Base-by-base conservation (phyloP, 2,888 invertebrate species). In the Heliothis peltigera region DNA sequence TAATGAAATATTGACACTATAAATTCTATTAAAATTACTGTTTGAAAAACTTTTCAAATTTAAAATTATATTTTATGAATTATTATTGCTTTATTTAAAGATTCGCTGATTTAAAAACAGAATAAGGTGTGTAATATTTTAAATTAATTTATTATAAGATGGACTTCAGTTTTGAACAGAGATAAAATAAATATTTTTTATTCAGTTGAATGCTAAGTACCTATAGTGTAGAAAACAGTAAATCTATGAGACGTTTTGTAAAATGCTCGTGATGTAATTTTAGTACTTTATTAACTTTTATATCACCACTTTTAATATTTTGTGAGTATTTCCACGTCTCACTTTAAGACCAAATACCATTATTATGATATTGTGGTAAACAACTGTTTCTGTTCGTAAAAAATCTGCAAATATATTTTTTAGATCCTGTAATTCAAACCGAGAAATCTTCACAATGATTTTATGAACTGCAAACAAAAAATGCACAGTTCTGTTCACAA, bases 31-130 rank as follows among this genome's bases (percentile, higher is more conserved):
- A 46, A 54, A 73, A 77, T 32, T 55, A 19, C 44, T 56, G 10
- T 51, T 35, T 49, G 43, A 49, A 32, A 75, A 67, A 77, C 67
- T 77, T 75, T 75, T 53, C 42, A 63, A 58, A 66, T 62, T 4
- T 56, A 17, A 61, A 55, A 52, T 62, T 61, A 55, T 43, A 51
- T 61, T 69, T 68, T 51, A 3, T 39, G 21, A 35, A 54, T 57
- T 52, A 61, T 66, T 52, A 32, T 44, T 59, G 55, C 12, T 73
- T 39, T 60, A 70, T 46, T 53, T 42, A 35, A 22, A 25, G 12
- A 19, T n/a, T n/a, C 4, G 39, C 1, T 39, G 15, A n/a, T 39
- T n/a, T n/a, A n/a, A 35, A 8, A 15, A 39, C 1, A 39, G n/a
- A 15, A 4, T 5, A 10, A 1, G 32, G 10, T 4, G 39, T 39